A percentile compares a stretch with the other conserved stretches of the same genome.
phyloP scores from a whole-genome alignment of 2,797 vertebrate species.

The Acipenser oxyrinchus region DNA sequence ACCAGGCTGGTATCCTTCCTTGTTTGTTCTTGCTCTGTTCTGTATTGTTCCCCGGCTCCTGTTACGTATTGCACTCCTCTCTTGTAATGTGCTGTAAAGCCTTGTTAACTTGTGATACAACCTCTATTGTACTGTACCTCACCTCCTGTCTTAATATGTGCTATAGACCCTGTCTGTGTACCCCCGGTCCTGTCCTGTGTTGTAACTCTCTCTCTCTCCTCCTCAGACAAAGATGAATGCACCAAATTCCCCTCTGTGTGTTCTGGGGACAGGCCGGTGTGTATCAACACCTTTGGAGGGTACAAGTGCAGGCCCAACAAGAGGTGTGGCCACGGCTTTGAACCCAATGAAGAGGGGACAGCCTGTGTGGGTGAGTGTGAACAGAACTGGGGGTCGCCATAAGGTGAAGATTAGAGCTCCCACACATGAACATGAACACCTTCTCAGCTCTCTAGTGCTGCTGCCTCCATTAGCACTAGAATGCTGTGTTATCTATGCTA shows the following conservation, averaged over 20 bases:
- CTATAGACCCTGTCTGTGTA: constrained; percentile 16
- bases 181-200: neutral
- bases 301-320: constrained; percentile 63
- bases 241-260: constrained; percentile 59
- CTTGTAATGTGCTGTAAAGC: neutral
- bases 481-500: no score
- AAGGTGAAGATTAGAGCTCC: neutral
- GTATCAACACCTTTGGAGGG: constrained; percentile 60
- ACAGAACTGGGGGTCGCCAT: neutral
- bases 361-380: constrained; percentile 62
- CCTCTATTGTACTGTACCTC: no score
- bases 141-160: neutral
- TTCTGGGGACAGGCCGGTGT: constrained; percentile 56
- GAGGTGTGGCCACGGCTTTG: constrained; percentile 56
- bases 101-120: neutral
- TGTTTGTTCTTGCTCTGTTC: no score
- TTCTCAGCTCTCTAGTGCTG: neutral
- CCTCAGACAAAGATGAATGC: constrained; percentile 60
- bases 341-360: constrained; percentile 60
- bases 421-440: neutral
- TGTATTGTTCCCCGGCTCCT: no score
- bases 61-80: no score
- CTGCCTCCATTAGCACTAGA: no score
- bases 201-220: neutral
- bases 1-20: no score